Base-by-base conservation (phyloP, 2,888 invertebrate species). In the Xestia c-nigrum region DNA sequence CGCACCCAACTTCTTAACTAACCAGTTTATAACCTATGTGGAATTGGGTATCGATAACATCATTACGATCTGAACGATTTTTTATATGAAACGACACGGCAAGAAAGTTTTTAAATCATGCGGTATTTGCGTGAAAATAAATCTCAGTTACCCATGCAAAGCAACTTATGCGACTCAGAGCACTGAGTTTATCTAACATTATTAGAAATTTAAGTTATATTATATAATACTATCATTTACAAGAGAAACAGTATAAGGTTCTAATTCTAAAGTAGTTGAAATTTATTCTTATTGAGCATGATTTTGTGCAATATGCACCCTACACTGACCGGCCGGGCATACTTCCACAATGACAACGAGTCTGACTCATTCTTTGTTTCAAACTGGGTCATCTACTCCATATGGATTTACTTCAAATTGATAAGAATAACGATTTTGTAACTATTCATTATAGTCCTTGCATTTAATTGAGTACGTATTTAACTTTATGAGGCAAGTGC, bases 361-460 rank as follows among this genome's bases (percentile, higher is more conserved):
- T 83, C 91, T 95, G 95, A 95, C 91, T 96, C 95, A 95, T 90
- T 94, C 94, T 93, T 95, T 95, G 94, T 95, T 92, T 92, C 91
- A 85, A 90, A 93, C 90, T 94, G 88, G 95, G 95, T 93, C 95
- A 93, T 93, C 91, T 87, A 92, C 85, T 88, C 81, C 74, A 84
- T 92, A 92, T 92, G 92, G 91, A 93, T 93, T 93, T 93, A 91
- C 91, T 90, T 91, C 87, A 90, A 90, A 88, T 92, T 91, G 92
- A 92, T 92, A 92, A 93, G 88, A 88, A 87, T 81, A 85, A 76
- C 83, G 72, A 87, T 88, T 86, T 89, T 81, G 87, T 83, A 86
- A 88, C 84, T 78, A 86, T 83, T 85, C 70, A 73, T 52, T 70
- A 72, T 65, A 79, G 83, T 72, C 73, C 75, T 80, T 80, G 78